phyloP scores from a whole-genome alignment of 2,797 vertebrate species.

The Coranthus polyacanthus region DNA sequence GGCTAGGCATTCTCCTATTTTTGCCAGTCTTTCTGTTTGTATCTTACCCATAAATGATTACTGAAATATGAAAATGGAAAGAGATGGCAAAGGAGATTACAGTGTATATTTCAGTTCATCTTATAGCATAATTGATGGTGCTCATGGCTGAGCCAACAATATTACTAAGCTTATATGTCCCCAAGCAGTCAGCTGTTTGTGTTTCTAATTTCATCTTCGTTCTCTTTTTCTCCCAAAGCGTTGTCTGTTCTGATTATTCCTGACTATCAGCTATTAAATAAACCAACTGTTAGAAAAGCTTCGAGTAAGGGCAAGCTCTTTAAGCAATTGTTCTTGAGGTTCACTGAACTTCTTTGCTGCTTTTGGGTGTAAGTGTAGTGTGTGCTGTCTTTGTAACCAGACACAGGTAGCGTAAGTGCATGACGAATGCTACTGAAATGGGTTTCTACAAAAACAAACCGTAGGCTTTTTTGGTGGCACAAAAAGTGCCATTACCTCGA shows the following conservation, averaged over 20 bases:
- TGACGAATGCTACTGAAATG: constrained; percentile 9
- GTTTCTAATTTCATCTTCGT: too few species aligned
- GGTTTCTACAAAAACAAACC: constrained; percentile 41
- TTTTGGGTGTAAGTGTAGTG: constrained; percentile 7
- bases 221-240: too few species aligned
- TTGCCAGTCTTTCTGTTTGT: neutral
- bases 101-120: neutral
- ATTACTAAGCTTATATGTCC: too few species aligned
- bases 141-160: too few species aligned
- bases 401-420: neutral
- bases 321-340: constrained; percentile 8
- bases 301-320: constrained; percentile 11
- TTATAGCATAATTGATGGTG: neutral
- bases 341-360: constrained; percentile 16
- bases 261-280: too few species aligned
- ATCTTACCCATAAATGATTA: constrained; percentile 4
- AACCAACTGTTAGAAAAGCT: too few species aligned
- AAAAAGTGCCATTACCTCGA: constrained; percentile 5
- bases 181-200: too few species aligned
- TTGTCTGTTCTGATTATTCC: too few species aligned
- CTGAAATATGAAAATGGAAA: constrained; percentile 3
- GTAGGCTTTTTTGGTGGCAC: neutral
- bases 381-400: constrained; percentile 40
- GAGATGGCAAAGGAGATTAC: neutral
- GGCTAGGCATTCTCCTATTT: constrained; percentile 4